Evolutionary conservation across 2,113 vertebrate genomes (phyloP).

Genomic region (Epinephelus cyanopodus): DNA sequence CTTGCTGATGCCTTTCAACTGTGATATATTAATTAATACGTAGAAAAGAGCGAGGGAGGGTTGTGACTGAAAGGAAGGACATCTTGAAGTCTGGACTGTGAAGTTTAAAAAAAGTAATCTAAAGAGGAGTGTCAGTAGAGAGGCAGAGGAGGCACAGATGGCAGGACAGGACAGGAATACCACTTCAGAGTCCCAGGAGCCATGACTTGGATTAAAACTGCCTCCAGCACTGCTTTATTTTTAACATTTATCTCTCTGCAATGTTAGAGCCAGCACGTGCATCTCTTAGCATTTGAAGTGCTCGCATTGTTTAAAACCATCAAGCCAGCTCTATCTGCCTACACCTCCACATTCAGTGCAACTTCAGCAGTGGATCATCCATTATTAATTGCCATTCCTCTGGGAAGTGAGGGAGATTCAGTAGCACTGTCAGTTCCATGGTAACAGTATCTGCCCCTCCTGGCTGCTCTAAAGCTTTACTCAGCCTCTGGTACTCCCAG

Average conservation of each 20-base stretch:
- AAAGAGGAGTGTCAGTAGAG: slow-evolving; percentile 10
- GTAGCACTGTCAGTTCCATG: slow-evolving; percentile 49
- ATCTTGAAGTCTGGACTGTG: neutral
- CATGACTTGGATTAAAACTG: slow-evolving; percentile 28
- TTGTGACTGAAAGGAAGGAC: neutral
- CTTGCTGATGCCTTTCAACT: neutral
- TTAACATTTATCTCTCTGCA: slow-evolving; percentile 14
- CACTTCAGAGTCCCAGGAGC: slow-evolving; percentile 39
- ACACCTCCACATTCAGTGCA: slow-evolving; percentile 53
- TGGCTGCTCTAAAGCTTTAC: slow-evolving; percentile 33
- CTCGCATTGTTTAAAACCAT: slow-evolving; percentile 49
- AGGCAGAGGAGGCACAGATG: slow-evolving; percentile 35
- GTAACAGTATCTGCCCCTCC: slow-evolving; percentile 60
- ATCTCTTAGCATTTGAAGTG: slow-evolving; percentile 45
- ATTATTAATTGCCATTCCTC: slow-evolving; percentile 77
- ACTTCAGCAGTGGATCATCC: slow-evolving; percentile 70
- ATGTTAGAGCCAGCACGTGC: slow-evolving; percentile 40
- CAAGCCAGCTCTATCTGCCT: slow-evolving; percentile 20
- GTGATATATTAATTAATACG: neutral
- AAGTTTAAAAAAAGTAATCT: slow-evolving; percentile 17
- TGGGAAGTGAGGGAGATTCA: slow-evolving; percentile 54
- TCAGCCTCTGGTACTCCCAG: slow-evolving; percentile 33
- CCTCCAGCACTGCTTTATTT: slow-evolving; percentile 48
- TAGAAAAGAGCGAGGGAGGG: neutral
- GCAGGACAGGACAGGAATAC: slow-evolving; percentile 37